Evolutionary conservation across 2,888 invertebrate species (phyloP), one percentile per base, ranked within the genome.

Genomic region (Leptogaster cylindrica): DNA sequence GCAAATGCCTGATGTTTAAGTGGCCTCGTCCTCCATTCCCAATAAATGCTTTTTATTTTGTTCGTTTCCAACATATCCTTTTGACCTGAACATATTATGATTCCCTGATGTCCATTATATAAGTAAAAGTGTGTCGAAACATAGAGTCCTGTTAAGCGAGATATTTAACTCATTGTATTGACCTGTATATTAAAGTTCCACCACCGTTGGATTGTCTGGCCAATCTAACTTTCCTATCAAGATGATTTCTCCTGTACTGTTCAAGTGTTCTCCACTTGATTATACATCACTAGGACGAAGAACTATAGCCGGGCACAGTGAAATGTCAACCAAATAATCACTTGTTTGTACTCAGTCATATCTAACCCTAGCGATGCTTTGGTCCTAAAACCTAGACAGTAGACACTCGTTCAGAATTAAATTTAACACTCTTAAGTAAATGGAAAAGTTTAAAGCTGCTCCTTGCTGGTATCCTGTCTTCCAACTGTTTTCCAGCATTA

Each of bases 91-190:
- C n/a, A n/a, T n/a, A n/a, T n/a, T n/a, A n/a, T n/a, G n/a, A n/a
- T n/a, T n/a, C n/a, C n/a, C n/a, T n/a, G n/a, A n/a, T n/a, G n/a
- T n/a, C n/a, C n/a, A n/a, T n/a, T n/a, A n/a, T n/a, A n/a, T n/a
- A n/a, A n/a, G n/a, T n/a, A n/a, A n/a, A n/a, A n/a, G n/a, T n/a
- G n/a, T n/a, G n/a, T n/a, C n/a, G n/a, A n/a, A n/a, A n/a, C n/a
- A n/a, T n/a, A n/a, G n/a, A 31, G 8, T 31, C 31, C 8, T 8
- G 31, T 39, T 39, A 39, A 39, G 39, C n/a, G 14, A 3, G 39
- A 39, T 31, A 31, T 39, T 39, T 39, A 39, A 39, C 39, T 39
- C 39, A 39, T 39, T 39, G 39, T 39, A 39, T 39, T 39, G 3
- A 3, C n/a, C 39, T 14, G 10, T 12, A 39, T 39, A n/a, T n/a